These are phyloP conservation scores for Euura lappo DNA, from an alignment of 1,140 invertebrate species.

Conservation along the genomic window DNA sequence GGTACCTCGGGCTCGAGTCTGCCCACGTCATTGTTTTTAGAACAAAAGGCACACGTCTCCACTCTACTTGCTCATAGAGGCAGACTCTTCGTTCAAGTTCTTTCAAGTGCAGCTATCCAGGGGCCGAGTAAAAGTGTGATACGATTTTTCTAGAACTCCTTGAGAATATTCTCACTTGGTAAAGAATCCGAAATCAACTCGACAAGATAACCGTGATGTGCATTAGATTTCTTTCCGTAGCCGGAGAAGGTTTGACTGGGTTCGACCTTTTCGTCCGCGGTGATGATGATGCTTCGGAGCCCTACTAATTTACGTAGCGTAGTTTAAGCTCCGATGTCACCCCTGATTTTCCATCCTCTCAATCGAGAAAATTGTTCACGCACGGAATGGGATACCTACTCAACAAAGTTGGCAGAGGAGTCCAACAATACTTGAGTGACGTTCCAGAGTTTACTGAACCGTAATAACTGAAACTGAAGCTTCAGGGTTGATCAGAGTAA, in stretches of 20 bases:
- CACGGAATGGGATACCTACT: background rate
- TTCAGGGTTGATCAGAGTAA: background rate
- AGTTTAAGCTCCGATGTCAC: too few relatives aligned
- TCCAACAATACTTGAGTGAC: constrained; percentile 2
- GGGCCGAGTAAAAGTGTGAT: background rate
- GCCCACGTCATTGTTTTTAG: constrained; percentile 4
- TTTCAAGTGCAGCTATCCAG: background rate
- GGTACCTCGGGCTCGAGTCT: background rate
- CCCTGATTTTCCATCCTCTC: too few relatives aligned
- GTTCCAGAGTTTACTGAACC: background rate
- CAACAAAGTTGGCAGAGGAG: background rate
- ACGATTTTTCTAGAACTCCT: too few relatives aligned
- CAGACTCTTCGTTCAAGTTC: background rate
- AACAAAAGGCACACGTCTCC: background rate
- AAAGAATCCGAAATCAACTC: too few relatives aligned
- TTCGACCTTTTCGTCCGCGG: background rate
- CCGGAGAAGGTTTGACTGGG: background rate
- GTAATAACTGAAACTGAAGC: background rate
- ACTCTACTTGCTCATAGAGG: background rate
- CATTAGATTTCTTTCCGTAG: background rate
- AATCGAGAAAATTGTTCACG: background rate
- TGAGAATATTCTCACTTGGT: too few relatives aligned
- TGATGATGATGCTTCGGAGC: background rate
- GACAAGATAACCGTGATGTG: too few relatives aligned
- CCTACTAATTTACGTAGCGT: background rate